Evolutionary conservation across 1,140 invertebrate genomes (phyloP).

Genomic region (Hermetia illucens): DNA sequence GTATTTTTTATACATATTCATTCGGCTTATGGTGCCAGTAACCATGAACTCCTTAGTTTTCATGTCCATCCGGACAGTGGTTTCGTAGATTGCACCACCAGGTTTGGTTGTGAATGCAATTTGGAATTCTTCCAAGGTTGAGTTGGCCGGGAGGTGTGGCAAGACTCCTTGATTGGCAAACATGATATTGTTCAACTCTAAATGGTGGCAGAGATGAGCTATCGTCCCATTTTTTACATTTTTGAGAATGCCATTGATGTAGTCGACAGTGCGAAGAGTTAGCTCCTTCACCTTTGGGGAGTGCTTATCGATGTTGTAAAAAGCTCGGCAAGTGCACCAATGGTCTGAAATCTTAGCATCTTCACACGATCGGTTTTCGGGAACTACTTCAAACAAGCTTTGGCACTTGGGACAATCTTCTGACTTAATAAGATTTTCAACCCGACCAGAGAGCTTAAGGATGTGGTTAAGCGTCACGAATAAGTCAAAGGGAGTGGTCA

Average conservation of each 20-base stretch:
- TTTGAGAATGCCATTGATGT: conserved; percentile 26
- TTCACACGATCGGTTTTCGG: conserved; percentile 48
- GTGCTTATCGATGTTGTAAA: conserved; percentile 30
- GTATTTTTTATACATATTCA: conserved; percentile 42
- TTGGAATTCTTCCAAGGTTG: conserved; percentile 14
- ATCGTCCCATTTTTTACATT: conserved; percentile 17
- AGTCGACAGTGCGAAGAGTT: conserved; percentile 32
- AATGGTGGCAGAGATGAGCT: conserved; percentile 13
- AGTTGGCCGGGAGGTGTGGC: conserved; percentile 8
- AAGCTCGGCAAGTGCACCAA: conserved; percentile 60
- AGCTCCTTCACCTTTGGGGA: conserved; percentile 30
- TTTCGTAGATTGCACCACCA: conserved; percentile 41
- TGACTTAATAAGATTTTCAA: conserved; percentile 25
- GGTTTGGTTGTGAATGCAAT: conserved; percentile 37
- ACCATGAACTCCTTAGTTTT: conserved; percentile 12
- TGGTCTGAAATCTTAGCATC: conserved; percentile 54
- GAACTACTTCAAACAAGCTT: conserved; percentile 49
- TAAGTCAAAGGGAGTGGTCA: conserved; percentile 76
- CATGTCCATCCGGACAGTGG: conserved; percentile 34
- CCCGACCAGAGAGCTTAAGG: conserved; percentile 29
- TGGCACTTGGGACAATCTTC: conserved; percentile 45
- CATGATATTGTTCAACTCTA: conserved; percentile 11
- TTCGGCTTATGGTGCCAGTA: conserved; percentile 39
- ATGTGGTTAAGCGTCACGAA: conserved; percentile 46
- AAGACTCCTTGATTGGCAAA: conserved; percentile 14